Evolutionary conservation across 2,113 vertebrate species (phyloP), one percentile per base, ranked within the genome.

Genomic region (Dromaius novaehollandiae): DNA sequence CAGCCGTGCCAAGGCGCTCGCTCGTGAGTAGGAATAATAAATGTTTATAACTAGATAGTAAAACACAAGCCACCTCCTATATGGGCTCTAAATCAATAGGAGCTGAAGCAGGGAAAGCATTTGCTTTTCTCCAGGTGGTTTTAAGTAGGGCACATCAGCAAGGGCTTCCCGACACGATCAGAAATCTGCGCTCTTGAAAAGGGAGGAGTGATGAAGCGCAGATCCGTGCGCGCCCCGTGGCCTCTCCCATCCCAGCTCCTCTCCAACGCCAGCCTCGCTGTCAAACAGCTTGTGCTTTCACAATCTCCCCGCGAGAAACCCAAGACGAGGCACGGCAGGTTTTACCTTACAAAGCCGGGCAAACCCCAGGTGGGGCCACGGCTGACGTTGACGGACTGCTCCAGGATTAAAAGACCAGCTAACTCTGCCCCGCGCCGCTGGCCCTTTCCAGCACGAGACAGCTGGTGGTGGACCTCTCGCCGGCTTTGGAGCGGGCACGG

Each of bases 361-460:
- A 77, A 17, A 36, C 21, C 28, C 64, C 50, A 24, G 25, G 58
- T 64, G 74, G 65, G 69, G 58, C 2, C 0, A 0, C 1, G 38
- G 34, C 2, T 60, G 63, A 38, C 1, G 2, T 6, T 71, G 86
- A 81, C 22, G 58, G 51, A 66, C 30, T 17, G 11, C 44, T 21
- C 5, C 11, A 4, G 28, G 89, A 42, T 53, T 69, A 85, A 58
- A 81, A 80, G 79, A 38, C 6, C 36, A 34, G 11, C 69, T 11
- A 48, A 64, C 58, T 34, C 81, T 66, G 50, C 81, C 89, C 70
- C 0, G 0, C n/a, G 22, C 88, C 25, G 28, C 56, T 2, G 2
- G 21, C 51, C 51, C 44, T 13, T 30, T 20, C 28, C 26, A 6
- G 7, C 8, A 38, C 1, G 25, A 30, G n/a, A 22, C 0, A 0